A percentile compares a stretch with the other conserved stretches of the same genome.
Evolutionary conservation across 2,113 vertebrate genomes (phyloP).

Genomic region (Brienomyrus longianalis): DNA sequence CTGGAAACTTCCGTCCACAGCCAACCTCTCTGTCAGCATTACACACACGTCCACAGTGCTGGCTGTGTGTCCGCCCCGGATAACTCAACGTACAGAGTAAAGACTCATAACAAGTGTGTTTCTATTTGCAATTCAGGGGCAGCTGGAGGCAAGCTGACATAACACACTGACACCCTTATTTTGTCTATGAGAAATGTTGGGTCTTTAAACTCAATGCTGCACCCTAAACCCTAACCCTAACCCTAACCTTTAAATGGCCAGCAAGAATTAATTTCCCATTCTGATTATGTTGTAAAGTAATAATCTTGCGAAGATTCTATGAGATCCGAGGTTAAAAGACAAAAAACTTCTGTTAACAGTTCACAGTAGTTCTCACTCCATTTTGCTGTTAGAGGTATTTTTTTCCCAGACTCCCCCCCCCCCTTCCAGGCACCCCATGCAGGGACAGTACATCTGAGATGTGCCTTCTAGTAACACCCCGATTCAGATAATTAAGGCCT

Average conservation of each 20-base stretch:
- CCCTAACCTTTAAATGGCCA: neutral
- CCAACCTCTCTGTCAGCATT: neutral
- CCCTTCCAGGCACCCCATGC: neutral
- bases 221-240: no score
- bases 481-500: neutral
- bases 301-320: neutral
- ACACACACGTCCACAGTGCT: neutral
- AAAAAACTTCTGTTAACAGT: neutral
- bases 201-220: neutral
- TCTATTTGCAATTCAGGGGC: neutral
- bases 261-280: neutral
- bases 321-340: neutral
- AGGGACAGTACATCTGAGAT: neutral
- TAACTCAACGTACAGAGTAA: neutral
- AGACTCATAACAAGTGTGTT: neutral
- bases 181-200: neutral
- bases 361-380: neutral
- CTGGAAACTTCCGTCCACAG: neutral
- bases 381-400: neutral
- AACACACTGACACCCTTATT: neutral
- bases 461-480: neutral
- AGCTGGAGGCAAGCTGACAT: neutral
- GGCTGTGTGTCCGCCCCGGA: neutral
- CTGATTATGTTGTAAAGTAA: neutral
- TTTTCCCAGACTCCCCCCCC: neutral